Base-by-base conservation (phyloP, 2,888 invertebrate species). In the Electrophaes corylata region DNA sequence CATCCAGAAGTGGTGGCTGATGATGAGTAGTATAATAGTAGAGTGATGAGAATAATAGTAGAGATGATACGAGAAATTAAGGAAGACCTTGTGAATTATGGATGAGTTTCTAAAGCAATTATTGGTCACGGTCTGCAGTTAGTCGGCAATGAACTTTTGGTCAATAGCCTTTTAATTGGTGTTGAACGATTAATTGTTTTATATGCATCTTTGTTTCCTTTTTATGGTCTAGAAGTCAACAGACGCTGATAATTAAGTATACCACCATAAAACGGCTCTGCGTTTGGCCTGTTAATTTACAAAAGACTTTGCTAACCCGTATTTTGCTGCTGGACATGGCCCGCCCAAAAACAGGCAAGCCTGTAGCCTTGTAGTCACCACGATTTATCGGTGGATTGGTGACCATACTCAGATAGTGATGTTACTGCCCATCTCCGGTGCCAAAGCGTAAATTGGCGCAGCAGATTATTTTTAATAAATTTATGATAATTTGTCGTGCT, bases 131-230 rank as follows among this genome's bases (percentile, higher is more conserved):
- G 50, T 54, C 33, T 45, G 12, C 33, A 44, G 45, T 35, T 48
- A 6, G 33, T 48, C 26, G 56, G 45, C 59, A 55, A 47, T 60
- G 59, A 60, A 60, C 55, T 60, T 55, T 55, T 51, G 55, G 50
- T 47, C 54, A 59, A 59, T 50, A 54, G 54, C 54, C 54, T 55
- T 33, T 44, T 58, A 48, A 53, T 57, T 59, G 46, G 46, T 16
- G 46, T 31, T 37, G 46, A 46, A 46, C 33, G 44, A 49, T 49
- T 29, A 16, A 5, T 29, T 10, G 6, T 43, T 39, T 29, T 44
- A 46, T 47, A 18, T 29, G 23, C 2, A 29, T 46, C 45, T 18
- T 51, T 20, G 18, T 45, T 56, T 45, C 37, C 6, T 26, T 55
- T 49, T 50, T 16, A 44, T 16, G 43, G 14, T 12, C 5, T 40